Conservation (phyloP, 2,113 vertebrate species). For the Nematolebias whitei region DNA sequence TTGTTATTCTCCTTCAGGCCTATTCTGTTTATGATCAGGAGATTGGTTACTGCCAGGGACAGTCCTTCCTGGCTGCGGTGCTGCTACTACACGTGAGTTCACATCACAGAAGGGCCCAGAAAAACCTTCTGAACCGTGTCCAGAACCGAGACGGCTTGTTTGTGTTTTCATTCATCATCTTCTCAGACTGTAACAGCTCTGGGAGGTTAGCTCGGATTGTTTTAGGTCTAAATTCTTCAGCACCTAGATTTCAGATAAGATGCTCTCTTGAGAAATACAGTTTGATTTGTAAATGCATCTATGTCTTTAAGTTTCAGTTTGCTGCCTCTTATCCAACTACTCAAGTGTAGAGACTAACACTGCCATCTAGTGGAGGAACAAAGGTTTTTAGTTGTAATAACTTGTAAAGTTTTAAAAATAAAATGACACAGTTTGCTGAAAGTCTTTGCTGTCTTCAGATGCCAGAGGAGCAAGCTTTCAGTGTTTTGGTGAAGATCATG, state of each 20-base stretch:
- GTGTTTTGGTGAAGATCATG: slow-evolving; percentile 99
- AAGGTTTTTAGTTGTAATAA: no score
- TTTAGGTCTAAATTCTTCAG: neutral
- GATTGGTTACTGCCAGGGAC: slow-evolving; percentile 98
- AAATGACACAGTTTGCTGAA: slow-evolving; percentile 2
- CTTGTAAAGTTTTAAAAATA: neutral
- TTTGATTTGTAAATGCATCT: no score
- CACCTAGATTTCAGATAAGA: no score
- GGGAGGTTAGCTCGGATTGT: neutral
- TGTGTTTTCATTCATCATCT: slow-evolving; percentile 39
- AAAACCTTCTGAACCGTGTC: slow-evolving; percentile 30
- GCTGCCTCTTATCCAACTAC: neutral
- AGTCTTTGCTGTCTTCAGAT: slow-evolving; percentile 81
- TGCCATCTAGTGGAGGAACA: slow-evolving; percentile 54
- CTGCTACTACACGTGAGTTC: slow-evolving; percentile 94
- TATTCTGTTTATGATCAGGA: slow-evolving; percentile 99
- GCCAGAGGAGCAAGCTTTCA: slow-evolving; percentile 99
- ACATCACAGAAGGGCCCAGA: slow-evolving; percentile 20
- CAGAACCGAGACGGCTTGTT: slow-evolving; percentile 15
- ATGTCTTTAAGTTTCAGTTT: neutral
- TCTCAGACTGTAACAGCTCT: slow-evolving; percentile 6
- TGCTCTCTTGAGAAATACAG: no score
- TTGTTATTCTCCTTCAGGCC: slow-evolving; percentile 78
- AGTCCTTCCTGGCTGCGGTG: slow-evolving; percentile 98
- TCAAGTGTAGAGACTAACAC: slow-evolving; percentile 9